Evolutionary conservation across 1,140 invertebrate genomes (phyloP), one percentile per base, ranked within the genome.

Genomic region (Diplogasteroides magnus): DNA sequence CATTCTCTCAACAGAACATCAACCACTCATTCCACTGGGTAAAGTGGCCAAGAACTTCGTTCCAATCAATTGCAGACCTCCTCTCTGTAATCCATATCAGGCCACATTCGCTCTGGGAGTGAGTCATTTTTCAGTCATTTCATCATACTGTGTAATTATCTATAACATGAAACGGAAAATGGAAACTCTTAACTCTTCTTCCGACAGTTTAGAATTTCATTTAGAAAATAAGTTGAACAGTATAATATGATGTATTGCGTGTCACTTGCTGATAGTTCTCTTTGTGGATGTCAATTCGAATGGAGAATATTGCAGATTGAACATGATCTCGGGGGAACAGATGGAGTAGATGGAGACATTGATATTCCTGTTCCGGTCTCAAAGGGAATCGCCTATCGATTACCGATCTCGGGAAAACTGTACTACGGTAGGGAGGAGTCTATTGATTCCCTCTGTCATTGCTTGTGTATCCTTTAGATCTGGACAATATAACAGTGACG

Each of bases 391-490:
- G 72, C 72, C 14, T 74, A 74, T 61, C 59, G 72, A 61, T 69
- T 74, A 23, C 72, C 72, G 2, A 63, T 74, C 32, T 48, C 61
- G 29, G 72, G 72, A 72, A 74, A 74, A 61, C 37, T 74, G 23
- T 74, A 74, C 55, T 74, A 73, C 69, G 62, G 71, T 73, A 73
- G n/a, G n/a, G n/a, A n/a, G n/a, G n/a, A n/a, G n/a, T n/a, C n/a
- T n/a, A n/a, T n/a, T n/a, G n/a, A n/a, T n/a, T n/a, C n/a, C n/a
- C n/a, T n/a, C n/a, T n/a, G n/a, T n/a, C n/a, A n/a, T n/a, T n/a
- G n/a, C n/a, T n/a, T n/a, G n/a, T n/a, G n/a, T n/a, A n/a, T 23
- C 55, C 58, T 72, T 37, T n/a, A 72, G 67, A 62, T 56, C 72
- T 55, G 19, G 72, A 74, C 31, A 74, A 74, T 32, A 48, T 74